Conservation (phyloP, 2,797 vertebrate species). For the Bucorvus abyssinicus region DNA sequence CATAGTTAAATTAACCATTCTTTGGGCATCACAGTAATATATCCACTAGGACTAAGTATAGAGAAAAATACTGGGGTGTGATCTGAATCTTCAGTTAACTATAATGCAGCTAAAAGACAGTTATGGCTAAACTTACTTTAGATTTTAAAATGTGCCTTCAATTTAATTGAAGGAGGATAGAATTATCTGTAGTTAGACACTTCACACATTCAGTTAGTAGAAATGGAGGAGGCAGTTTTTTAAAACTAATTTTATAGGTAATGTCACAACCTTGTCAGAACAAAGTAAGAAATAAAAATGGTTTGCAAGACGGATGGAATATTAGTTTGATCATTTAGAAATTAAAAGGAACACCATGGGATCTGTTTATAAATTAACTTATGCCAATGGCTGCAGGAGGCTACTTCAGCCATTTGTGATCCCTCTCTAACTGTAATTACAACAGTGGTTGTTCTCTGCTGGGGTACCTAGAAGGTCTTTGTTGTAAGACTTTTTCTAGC, state of each 20-base stretch:
- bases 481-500: background rate
- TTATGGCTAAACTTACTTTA: background rate
- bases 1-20: background rate
- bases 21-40: background rate
- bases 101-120: background rate
- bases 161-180: background rate
- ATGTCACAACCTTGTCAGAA: background rate
- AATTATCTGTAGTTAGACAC: background rate
- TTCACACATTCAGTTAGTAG: background rate
- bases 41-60: background rate
- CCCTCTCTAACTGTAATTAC: background rate
- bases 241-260: background rate
- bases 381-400: background rate
- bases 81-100: background rate
- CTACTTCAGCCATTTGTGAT: background rate
- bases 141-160: background rate
- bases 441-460: background rate
- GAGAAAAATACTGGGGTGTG: background rate
- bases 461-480: background rate
- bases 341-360: background rate
- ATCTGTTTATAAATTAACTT: background rate
- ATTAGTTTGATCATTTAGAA: background rate
- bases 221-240: background rate
- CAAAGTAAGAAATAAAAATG: background rate
- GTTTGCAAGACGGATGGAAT: background rate